Percentiles rank a stretch among this genome's conserved stretches.
Evolutionary conservation across 1,140 invertebrate genomes (phyloP).

Genomic region (Helicoverpa zea): DNA sequence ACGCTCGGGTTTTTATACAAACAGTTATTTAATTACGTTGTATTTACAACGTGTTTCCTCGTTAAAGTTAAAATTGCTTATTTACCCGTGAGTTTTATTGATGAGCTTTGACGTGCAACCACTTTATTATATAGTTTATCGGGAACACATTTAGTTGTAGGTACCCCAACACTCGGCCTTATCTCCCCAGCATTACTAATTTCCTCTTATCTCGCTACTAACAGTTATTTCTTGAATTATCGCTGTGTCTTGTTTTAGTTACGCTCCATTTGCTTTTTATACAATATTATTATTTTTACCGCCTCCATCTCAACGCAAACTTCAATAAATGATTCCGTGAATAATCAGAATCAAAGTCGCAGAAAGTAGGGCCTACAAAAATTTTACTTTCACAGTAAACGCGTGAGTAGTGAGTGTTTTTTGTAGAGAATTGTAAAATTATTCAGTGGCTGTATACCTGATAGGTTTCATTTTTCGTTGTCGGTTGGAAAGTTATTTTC

Average conservation of each 20-base stretch:
- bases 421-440: constrained; percentile 1
- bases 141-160: constrained; percentile 9
- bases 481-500: constrained; percentile 44
- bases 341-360: background rate
- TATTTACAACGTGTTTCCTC: constrained; percentile 22
- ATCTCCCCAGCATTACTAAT: constrained; percentile 50
- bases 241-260: constrained; percentile 45
- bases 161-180: constrained; percentile 29
- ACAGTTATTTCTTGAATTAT: constrained; percentile 46
- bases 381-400: background rate
- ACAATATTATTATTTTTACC: constrained; percentile 33
- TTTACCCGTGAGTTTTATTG: constrained; percentile 46
- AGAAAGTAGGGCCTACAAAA: background rate
- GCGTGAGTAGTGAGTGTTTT: background rate
- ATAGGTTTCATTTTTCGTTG: constrained; percentile 5
- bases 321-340: background rate
- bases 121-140: constrained; percentile 13
- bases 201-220: constrained; percentile 51
- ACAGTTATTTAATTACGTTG: constrained; percentile 18
- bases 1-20: constrained; percentile 15
- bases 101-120: constrained; percentile 29
- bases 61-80: constrained; percentile 27
- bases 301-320: background rate
- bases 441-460: background rate
- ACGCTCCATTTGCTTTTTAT: constrained; percentile 37